These are phyloP conservation scores for Rhodinocichla rosea DNA, from an alignment of 2,113 vertebrate genomes.

Conservation along the genomic window DNA sequence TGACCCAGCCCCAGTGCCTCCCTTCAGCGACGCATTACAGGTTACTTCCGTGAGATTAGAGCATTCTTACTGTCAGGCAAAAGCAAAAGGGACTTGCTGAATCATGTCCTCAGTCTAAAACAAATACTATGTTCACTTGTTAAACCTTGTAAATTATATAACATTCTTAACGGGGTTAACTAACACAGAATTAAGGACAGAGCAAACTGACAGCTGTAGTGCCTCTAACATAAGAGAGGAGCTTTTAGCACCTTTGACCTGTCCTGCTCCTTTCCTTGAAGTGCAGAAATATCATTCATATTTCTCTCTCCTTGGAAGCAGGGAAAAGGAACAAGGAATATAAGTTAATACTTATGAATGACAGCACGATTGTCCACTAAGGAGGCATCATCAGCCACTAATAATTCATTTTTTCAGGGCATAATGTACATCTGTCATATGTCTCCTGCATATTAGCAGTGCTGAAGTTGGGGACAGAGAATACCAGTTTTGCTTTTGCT, in stretches of 20 bases:
- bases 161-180: background rate
- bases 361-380: background rate
- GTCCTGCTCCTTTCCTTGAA: background rate
- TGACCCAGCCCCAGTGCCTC: background rate
- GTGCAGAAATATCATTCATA: background rate
- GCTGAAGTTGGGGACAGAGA: background rate
- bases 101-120: background rate
- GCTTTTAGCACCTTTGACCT: background rate
- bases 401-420: background rate
- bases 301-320: background rate
- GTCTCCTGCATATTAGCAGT: background rate
- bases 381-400: background rate
- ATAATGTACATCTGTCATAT: background rate
- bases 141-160: background rate
- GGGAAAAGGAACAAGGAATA: background rate
- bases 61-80: background rate
- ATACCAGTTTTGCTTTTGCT: background rate
- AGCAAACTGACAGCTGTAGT: background rate
- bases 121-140: background rate
- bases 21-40: accelerated
- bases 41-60: background rate
- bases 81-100: background rate
- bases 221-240: background rate
- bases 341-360: background rate
- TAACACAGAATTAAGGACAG: background rate